Conservation (phyloP, 92 coral and sea anemone genomes). For the Chrysogorgia sp. region DNA sequence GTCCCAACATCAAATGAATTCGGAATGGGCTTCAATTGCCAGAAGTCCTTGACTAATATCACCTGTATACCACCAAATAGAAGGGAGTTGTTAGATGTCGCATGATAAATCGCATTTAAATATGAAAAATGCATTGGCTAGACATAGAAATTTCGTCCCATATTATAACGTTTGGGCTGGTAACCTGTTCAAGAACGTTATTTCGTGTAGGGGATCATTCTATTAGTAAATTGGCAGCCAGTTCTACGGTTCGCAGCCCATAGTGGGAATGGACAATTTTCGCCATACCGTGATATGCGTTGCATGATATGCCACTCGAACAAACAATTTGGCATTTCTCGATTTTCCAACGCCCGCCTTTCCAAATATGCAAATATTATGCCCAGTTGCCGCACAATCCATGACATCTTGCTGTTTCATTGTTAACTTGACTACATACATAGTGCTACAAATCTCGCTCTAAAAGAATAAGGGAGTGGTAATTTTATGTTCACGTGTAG, state of each 20-base stretch:
- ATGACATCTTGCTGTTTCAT: no score
- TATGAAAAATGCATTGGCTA: slow-evolving; percentile 8
- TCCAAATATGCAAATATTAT: slow-evolving; percentile 19
- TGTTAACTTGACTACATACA: no score
- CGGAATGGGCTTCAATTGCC: slow-evolving; percentile 19
- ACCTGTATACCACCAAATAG: no score
- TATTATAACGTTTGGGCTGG: slow-evolving; percentile 1
- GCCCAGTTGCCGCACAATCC: slow-evolving; percentile 1
- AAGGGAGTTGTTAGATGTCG: no score
- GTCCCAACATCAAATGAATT: neutral
- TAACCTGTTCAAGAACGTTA: neutral
- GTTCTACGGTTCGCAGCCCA: slow-evolving; percentile 11
- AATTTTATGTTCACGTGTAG: no score
- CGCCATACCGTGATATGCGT: slow-evolving; percentile 15
- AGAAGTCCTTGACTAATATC: slow-evolving; percentile 14
- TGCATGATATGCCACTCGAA: slow-evolving; percentile 19
- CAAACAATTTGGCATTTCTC: slow-evolving; percentile 24
- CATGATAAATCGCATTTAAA: slow-evolving; percentile 18
- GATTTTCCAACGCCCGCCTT: slow-evolving; percentile 25
- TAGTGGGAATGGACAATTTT: slow-evolving; percentile 24
- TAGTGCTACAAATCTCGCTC: no score
- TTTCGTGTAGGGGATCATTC: neutral
- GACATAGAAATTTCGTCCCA: slow-evolving; percentile 38
- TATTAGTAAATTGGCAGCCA: slow-evolving; percentile 9
- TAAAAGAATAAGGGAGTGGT: no score